phyloP scores from a whole-genome alignment of 1,140 invertebrate species.

The Anastrepha obliqua region DNA sequence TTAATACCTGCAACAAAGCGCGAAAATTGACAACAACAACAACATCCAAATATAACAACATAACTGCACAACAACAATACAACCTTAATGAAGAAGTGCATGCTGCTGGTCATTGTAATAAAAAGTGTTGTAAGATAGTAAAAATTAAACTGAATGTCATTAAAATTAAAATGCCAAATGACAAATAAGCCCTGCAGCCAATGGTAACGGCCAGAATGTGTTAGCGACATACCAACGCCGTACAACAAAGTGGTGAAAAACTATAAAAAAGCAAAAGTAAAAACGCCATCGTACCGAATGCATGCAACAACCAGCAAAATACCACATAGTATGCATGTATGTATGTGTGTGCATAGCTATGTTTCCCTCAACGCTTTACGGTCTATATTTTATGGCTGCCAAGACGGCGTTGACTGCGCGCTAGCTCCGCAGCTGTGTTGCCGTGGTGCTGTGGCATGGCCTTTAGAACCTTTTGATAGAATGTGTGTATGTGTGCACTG shows the following conservation, averaged over 20 bases:
- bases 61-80: neutral
- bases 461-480: neutral
- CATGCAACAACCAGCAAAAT: neutral
- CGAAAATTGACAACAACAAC: constrained; percentile 13
- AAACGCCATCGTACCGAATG: neutral
- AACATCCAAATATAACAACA: neutral
- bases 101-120: constrained; percentile 5
- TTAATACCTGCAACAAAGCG: constrained; percentile 30
- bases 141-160: constrained; percentile 35
- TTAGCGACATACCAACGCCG: neutral
- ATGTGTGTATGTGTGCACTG: neutral
- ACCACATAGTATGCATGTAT: neutral
- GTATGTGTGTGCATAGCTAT: no score
- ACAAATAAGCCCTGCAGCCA: constrained; percentile 23
- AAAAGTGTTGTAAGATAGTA: constrained; percentile 24
- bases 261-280: neutral
- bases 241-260: neutral
- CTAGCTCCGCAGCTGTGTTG: neutral
- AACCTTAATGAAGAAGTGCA: constrained; percentile 17
- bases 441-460: neutral
- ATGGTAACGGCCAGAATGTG: neutral
- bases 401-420: neutral
- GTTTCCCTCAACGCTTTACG: neutral
- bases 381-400: neutral
- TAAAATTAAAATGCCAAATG: constrained; percentile 49